Percentiles rank a stretch among this genome's conserved stretches.
These are phyloP conservation scores for Poeciliopsis gracilis DNA, from an alignment of 2,797 vertebrate genomes.

Conservation along the genomic window DNA sequence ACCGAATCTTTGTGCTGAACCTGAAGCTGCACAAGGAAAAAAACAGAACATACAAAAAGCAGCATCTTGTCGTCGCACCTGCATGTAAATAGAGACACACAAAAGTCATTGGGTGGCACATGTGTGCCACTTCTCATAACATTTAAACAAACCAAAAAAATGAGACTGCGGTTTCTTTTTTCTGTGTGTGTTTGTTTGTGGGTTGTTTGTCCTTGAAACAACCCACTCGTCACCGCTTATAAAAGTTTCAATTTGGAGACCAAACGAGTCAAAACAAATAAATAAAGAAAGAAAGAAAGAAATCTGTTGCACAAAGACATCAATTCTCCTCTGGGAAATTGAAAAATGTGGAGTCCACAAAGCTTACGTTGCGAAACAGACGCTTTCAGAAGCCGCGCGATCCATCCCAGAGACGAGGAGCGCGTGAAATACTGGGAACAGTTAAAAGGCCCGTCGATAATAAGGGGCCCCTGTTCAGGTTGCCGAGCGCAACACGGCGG, in stretches of 20 bases:
- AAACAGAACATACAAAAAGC: background rate
- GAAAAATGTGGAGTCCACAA: background rate
- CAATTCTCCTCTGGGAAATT: background rate
- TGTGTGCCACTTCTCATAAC: background rate
- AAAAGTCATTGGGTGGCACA: background rate
- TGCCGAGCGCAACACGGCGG: conserved; percentile 18
- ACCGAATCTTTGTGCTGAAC: background rate
- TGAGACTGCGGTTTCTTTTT: background rate
- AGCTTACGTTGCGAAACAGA: background rate
- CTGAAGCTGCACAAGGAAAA: too few relatives aligned
- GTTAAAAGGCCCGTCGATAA: conserved; percentile 13
- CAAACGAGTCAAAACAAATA: background rate
- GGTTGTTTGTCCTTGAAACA: background rate
- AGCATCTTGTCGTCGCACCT: background rate
- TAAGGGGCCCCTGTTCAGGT: background rate
- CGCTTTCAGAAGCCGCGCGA: background rate
- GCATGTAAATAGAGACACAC: background rate
- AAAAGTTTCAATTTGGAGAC: background rate
- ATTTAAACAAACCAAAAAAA: background rate
- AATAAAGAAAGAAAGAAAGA: background rate
- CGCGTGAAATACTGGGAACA: background rate
- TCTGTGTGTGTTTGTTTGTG: too few relatives aligned
- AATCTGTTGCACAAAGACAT: conserved; percentile 4
- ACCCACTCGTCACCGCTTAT: background rate
- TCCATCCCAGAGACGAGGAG: background rate